Evolutionary conservation across 2,888 invertebrate genomes (phyloP).

Genomic region (Matsumyia berberina): DNA sequence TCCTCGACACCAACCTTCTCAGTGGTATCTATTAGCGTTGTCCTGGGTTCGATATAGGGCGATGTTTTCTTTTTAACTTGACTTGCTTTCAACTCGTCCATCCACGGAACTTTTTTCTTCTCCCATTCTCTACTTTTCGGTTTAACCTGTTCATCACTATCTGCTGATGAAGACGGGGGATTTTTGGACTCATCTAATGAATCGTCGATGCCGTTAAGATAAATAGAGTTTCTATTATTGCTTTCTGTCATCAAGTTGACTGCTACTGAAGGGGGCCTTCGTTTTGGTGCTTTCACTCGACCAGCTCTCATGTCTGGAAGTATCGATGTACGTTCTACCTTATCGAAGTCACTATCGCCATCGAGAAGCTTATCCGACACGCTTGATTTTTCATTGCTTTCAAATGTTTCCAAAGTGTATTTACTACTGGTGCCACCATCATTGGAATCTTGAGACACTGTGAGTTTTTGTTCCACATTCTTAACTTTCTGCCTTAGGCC

Average conservation of each 20-base stretch:
- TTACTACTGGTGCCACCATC: conserved; percentile 85
- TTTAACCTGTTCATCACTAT: conserved; percentile 82
- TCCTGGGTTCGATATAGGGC: conserved; percentile 81
- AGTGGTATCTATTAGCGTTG: conserved; percentile 59
- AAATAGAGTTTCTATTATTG: conserved; percentile 81
- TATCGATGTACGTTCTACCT: conserved; percentile 87
- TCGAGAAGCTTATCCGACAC: conserved; percentile 79
- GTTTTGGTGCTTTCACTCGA: conserved; percentile 86
- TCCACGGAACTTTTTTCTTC: conserved; percentile 91
- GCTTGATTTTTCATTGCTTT: conserved; percentile 79
- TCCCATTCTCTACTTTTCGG: conserved; percentile 89
- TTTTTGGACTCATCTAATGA: conserved; percentile 72
- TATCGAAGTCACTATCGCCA: conserved; percentile 86
- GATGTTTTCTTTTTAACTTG: conserved; percentile 85
- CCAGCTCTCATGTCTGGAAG: conserved; percentile 88
- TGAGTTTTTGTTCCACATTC: conserved; percentile 85
- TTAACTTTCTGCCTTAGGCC: conserved; percentile 87
- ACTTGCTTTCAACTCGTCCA: conserved; percentile 91
- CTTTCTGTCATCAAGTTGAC: conserved; percentile 82
- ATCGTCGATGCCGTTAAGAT: conserved; percentile 81
- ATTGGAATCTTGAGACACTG: conserved; percentile 82
- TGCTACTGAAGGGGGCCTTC: conserved; percentile 87
- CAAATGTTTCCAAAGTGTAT: conserved; percentile 77
- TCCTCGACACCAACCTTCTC: conserved; percentile 21
- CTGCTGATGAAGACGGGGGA: conserved; percentile 71